Evolutionary conservation across 2,888 invertebrate genomes (phyloP).

Genomic region (Paralinhomoeus sp.): DNA sequence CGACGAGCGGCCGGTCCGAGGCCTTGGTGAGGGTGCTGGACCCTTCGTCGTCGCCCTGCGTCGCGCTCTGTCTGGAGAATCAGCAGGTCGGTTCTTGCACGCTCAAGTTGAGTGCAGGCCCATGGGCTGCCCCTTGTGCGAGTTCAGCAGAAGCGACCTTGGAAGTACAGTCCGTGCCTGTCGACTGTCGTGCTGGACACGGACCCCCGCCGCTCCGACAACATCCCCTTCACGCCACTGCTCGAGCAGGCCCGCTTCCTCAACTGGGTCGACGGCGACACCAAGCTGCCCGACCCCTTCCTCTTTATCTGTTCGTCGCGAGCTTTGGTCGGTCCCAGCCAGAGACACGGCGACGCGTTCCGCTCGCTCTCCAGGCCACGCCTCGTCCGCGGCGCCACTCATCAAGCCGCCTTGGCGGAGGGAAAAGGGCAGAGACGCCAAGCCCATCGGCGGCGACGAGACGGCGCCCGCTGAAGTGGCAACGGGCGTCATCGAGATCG

Average conservation of each 20-base stretch:
- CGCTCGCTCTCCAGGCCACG: not conserved
- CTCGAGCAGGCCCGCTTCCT: not conserved
- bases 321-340: not conserved
- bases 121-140: no score
- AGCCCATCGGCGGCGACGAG: not conserved
- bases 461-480: no score
- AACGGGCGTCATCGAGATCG: no score
- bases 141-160: not conserved
- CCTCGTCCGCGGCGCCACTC: not conserved
- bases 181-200: not conserved
- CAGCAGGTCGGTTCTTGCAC: no score
- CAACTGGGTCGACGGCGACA: not conserved
- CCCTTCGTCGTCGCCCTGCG: not conserved
- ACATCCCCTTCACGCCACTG: constrained; percentile 1
- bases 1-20: not conserved
- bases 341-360: not conserved
- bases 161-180: not conserved
- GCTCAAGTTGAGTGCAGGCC: no score
- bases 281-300: constrained; percentile 1
- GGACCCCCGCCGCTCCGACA: constrained; percentile 1
- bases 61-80: not conserved
- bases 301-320: not conserved
- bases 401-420: no score
- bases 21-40: not conserved
- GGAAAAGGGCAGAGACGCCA: not conserved